Percentiles rank a stretch among this genome's conserved stretches.
Conservation (phyloP, 2,888 invertebrate species). For the Arge pagana region DNA sequence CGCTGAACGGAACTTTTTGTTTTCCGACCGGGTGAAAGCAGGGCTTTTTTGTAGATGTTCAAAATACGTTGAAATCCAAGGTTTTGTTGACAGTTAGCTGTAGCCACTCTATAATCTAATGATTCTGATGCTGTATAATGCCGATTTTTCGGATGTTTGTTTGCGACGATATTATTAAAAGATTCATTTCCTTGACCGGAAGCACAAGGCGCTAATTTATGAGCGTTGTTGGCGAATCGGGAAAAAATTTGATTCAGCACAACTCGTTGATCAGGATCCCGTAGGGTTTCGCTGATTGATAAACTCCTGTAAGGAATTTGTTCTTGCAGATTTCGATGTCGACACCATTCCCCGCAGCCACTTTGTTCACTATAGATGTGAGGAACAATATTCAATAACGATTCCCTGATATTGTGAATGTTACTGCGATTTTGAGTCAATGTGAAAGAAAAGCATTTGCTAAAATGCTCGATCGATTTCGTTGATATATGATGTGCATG, state of each 20-base stretch:
- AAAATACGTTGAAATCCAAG: constrained; percentile 18
- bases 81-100: constrained; percentile 26
- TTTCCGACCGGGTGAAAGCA: constrained; percentile 24
- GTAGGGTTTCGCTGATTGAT: constrained; percentile 19
- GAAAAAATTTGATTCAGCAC: constrained; percentile 22
- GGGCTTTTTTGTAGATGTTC: constrained; percentile 13
- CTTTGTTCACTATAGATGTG: constrained; percentile 26
- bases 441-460: constrained; percentile 18
- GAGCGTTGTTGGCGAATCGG: constrained; percentile 10
- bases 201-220: constrained; percentile 20
- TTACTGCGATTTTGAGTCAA: constrained; percentile 26
- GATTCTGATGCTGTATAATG: constrained; percentile 30
- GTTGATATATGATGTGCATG: too few species aligned
- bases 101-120: constrained; percentile 20
- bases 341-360: constrained; percentile 22
- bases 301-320: constrained; percentile 9
- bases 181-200: constrained; percentile 31
- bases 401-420: constrained; percentile 12
- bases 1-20: constrained; percentile 15
- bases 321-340: neutral
- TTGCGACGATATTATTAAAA: constrained; percentile 26
- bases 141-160: constrained; percentile 28
- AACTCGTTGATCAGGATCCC: constrained; percentile 4
- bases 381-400: constrained; percentile 24
- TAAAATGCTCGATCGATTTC: constrained; percentile 20